Conservation (phyloP, 2,888 invertebrate genomes). For the Ectemnius continuus region DNA sequence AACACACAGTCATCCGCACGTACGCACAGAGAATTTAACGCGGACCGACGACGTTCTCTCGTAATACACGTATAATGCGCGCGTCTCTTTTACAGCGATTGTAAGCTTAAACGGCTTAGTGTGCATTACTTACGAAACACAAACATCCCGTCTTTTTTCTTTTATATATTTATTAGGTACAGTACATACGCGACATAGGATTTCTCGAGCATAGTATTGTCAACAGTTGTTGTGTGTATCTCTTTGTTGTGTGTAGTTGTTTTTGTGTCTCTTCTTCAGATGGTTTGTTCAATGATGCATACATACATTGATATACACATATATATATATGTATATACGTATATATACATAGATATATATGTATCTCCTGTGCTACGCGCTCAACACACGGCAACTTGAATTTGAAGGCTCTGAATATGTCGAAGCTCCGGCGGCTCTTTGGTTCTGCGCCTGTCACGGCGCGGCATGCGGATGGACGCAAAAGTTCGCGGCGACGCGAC, state of each 20-base stretch:
- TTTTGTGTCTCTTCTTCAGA: conserved; percentile 17
- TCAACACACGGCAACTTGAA: conserved; percentile 52
- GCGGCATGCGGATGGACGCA: conserved; percentile 55
- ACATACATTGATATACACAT: too few species aligned
- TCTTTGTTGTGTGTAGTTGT: conserved; percentile 40
- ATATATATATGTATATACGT: conserved; percentile 37
- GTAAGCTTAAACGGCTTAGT: conserved; percentile 40
- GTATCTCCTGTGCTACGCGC: conserved; percentile 43
- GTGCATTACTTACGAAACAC: conserved; percentile 69
- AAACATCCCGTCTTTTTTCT: conserved; percentile 61
- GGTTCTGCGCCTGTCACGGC: conserved; percentile 57
- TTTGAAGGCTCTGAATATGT: conserved; percentile 46
- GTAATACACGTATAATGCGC: too few species aligned
- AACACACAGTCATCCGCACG: conserved; percentile 69
- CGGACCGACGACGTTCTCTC: too few species aligned
- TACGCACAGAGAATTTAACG: conserved; percentile 14
- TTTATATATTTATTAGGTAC: conserved; percentile 71
- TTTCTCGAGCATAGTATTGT: conserved; percentile 76
- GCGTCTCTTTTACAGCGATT: conserved; percentile 22
- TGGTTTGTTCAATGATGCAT: conserved; percentile 41
- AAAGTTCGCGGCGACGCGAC: conserved; percentile 50
- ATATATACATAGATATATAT: too few species aligned
- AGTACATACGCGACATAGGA: conserved; percentile 73
- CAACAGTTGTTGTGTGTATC: conserved; percentile 76
- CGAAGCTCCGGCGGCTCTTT: conserved; percentile 37